Evolutionary conservation across 2,888 invertebrate genomes (phyloP).

Genomic region (Chirona hameri): DNA sequence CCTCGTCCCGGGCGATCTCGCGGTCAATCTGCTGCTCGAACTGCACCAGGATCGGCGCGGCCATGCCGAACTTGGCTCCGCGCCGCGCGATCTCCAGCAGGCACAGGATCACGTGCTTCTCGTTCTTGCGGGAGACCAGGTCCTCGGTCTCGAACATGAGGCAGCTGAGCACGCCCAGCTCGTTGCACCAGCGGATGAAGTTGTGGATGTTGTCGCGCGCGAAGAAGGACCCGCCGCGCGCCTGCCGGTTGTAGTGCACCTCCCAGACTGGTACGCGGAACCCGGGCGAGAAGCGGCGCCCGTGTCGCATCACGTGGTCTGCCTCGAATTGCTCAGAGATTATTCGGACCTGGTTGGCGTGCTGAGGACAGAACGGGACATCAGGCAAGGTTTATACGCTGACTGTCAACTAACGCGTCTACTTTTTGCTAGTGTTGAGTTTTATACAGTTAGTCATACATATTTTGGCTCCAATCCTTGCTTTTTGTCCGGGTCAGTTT

Average conservation of each 20-base stretch:
- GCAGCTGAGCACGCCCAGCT: constrained; percentile 80
- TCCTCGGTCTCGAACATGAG: constrained; percentile 95
- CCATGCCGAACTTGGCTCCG: constrained; percentile 77
- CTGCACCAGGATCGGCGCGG: constrained; percentile 83
- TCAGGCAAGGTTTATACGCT: too few relatives aligned
- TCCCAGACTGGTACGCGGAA: constrained; percentile 37
- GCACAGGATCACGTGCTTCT: constrained; percentile 91
- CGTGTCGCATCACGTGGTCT: constrained; percentile 57
- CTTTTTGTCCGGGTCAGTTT: too few relatives aligned
- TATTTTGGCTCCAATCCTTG: too few relatives aligned
- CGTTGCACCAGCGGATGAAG: constrained; percentile 82
- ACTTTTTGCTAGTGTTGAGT: too few relatives aligned
- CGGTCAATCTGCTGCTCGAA: constrained; percentile 91
- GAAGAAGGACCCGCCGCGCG: constrained; percentile 51
- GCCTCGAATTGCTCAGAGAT: constrained; percentile 69
- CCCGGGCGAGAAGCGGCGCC: constrained; percentile 32
- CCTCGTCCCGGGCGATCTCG: constrained; percentile 55
- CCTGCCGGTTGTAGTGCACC: constrained; percentile 37
- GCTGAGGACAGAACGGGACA: constrained; percentile 54
- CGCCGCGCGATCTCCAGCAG: constrained; percentile 88
- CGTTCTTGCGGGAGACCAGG: constrained; percentile 89
- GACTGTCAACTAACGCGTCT: too few relatives aligned
- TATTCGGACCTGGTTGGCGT: constrained; percentile 85
- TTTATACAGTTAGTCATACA: too few relatives aligned
- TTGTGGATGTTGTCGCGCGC: constrained; percentile 94